Percentiles rank a stretch among this genome's conserved stretches.
These are phyloP conservation scores for Colistium nudipinnis DNA, from an alignment of 2,113 vertebrate genomes.

Conservation along the genomic window DNA sequence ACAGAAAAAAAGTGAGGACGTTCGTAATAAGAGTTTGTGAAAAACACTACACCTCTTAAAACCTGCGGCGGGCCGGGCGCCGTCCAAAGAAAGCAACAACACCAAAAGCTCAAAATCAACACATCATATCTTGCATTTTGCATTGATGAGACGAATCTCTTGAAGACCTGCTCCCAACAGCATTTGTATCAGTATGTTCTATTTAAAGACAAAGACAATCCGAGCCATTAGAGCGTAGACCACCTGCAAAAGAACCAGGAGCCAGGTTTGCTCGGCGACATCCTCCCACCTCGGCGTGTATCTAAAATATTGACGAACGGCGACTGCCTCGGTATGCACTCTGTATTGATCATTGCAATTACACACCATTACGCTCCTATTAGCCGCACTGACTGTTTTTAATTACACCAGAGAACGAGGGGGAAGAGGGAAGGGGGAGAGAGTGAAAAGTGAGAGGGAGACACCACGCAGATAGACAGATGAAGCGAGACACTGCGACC, in stretches of 20 bases:
- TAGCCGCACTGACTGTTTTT: slow-evolving; percentile 74
- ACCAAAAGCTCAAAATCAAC: neutral
- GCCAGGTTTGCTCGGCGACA: neutral
- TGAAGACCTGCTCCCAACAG: neutral
- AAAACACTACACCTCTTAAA: neutral
- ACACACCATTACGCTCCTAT: slow-evolving; percentile 77
- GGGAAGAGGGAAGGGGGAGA: slow-evolving; percentile 45
- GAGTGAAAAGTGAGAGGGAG: slow-evolving; percentile 37
- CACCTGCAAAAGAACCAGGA: neutral
- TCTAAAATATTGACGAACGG: slow-evolving; percentile 48
- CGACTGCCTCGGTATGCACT: slow-evolving; percentile 47
- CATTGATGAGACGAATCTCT: too few species aligned
- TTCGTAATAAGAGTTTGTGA: neutral
- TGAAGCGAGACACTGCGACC: slow-evolving; percentile 72
- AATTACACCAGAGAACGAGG: slow-evolving; percentile 71
- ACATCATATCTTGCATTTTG: neutral
- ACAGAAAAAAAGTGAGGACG: neutral
- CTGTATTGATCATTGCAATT: slow-evolving; percentile 79
- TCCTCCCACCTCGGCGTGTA: slow-evolving; percentile 9
- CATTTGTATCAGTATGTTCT: neutral
- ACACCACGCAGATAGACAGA: slow-evolving; percentile 57
- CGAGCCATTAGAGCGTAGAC: neutral
- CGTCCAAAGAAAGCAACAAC: neutral
- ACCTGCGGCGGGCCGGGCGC: neutral
- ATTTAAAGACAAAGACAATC: neutral